phyloP scores from a whole-genome alignment of 2,888 invertebrate species.

The Anagyrus pseudococci region DNA sequence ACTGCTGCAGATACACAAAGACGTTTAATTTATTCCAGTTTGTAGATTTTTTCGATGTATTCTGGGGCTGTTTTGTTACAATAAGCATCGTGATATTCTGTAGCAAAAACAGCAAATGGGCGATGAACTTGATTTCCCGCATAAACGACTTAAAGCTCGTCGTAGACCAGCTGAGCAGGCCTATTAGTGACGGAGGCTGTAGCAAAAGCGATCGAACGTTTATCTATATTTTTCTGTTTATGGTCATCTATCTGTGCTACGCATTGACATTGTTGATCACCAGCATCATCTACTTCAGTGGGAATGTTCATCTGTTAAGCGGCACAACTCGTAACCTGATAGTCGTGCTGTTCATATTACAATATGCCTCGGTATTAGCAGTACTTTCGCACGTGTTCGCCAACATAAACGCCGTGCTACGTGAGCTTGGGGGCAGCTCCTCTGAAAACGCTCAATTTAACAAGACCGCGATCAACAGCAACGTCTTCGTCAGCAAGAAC shows the following conservation, averaged over 20 bases:
- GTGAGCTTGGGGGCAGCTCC: neutral
- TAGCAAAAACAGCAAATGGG: neutral
- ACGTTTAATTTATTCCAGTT: conserved; percentile 1
- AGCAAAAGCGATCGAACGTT: neutral
- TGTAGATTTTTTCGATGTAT: conserved; percentile 13
- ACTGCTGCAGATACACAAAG: neutral
- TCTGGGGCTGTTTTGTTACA: conserved; percentile 1
- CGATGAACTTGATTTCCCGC: neutral
- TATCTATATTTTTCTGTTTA: neutral
- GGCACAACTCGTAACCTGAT: conserved; percentile 1
- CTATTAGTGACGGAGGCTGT: too few relatives aligned
- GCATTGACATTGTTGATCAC: neutral
- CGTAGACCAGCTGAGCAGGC: neutral
- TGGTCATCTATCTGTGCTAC: neutral
- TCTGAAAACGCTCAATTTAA: neutral
- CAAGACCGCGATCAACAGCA: neutral
- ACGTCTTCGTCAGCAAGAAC: neutral
- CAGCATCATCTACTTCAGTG: neutral
- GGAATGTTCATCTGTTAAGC: neutral
- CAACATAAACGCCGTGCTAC: conserved; percentile 4
- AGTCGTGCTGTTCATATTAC: conserved; percentile 1
- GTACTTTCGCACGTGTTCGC: conserved; percentile 3
- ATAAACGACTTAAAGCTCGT: neutral
- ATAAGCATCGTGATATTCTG: conserved; percentile 1
- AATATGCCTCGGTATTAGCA: conserved; percentile 7